Conservation (phyloP, 2,888 invertebrate species). For the Trachelus stipa region DNA sequence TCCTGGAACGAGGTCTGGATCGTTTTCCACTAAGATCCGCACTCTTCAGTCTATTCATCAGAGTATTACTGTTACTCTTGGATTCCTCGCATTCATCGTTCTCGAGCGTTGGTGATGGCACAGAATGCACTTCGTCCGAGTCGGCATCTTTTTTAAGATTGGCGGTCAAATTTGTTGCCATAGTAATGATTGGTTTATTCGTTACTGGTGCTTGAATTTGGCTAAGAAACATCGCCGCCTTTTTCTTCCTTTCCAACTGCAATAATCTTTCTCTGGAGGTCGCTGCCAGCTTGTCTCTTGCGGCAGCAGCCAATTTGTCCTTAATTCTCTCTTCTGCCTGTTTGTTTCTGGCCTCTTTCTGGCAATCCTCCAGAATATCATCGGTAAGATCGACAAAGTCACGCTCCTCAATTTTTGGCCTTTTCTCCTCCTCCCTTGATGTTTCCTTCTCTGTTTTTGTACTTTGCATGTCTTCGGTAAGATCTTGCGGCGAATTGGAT, state of each 20-base stretch:
- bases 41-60: constrained; percentile 58
- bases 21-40: constrained; percentile 55
- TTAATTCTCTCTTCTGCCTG: constrained; percentile 71
- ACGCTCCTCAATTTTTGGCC: constrained; percentile 58
- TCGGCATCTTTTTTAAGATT: constrained; percentile 39
- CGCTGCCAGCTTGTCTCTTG: constrained; percentile 69
- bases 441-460: constrained; percentile 35
- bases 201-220: constrained; percentile 63
- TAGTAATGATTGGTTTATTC: constrained; percentile 26
- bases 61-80: constrained; percentile 43
- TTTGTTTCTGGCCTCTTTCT: constrained; percentile 53
- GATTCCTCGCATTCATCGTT: constrained; percentile 44
- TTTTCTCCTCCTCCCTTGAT: constrained; percentile 42
- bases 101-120: constrained; percentile 53
- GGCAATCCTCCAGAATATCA: constrained; percentile 61
- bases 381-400: constrained; percentile 63
- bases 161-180: background rate
- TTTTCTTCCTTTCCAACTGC: constrained; percentile 81
- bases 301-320: constrained; percentile 70
- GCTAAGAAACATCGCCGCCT: constrained; percentile 84
- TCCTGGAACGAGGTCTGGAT: constrained; percentile 54
- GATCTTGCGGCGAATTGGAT: constrained; percentile 42
- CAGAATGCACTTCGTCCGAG: constrained; percentile 56
- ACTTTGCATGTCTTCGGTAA: constrained; percentile 20
- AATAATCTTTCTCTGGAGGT: constrained; percentile 69